phyloP scores from a whole-genome alignment of 2,113 vertebrate genomes.

The Columba janthina region DNA sequence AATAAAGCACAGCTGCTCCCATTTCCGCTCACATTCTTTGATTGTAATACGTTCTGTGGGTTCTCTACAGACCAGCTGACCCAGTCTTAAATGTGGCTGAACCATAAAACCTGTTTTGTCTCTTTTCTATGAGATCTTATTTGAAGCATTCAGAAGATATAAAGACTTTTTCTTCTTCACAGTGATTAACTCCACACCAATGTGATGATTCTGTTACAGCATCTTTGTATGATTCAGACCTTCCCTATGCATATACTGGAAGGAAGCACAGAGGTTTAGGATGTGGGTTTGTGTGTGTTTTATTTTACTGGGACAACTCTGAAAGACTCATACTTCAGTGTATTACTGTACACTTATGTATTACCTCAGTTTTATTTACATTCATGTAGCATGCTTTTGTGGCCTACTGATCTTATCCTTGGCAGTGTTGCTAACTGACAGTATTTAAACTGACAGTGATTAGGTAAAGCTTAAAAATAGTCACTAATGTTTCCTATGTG shows the following conservation, averaged over 20 bases:
- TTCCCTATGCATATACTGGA: background rate
- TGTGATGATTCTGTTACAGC: background rate
- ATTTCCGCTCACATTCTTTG: slow-evolving; percentile 6
- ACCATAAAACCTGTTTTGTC: slow-evolving; percentile 57
- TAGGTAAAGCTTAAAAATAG: background rate
- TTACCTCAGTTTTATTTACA: background rate
- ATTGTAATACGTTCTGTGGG: background rate
- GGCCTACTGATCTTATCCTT: background rate
- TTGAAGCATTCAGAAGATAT: slow-evolving; percentile 17
- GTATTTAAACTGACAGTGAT: background rate
- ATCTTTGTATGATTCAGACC: background rate
- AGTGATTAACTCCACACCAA: background rate
- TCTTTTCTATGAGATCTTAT: slow-evolving; percentile 8
- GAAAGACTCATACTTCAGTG: background rate
- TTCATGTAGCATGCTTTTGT: background rate
- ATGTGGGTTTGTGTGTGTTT: background rate
- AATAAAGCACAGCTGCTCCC: slow-evolving; percentile 33
- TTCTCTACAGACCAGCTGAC: slow-evolving; percentile 54
- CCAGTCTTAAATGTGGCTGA: slow-evolving; percentile 50
- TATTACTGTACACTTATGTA: background rate
- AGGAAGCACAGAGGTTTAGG: background rate
- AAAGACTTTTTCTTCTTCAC: background rate
- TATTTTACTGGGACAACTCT: background rate
- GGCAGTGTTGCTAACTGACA: background rate
- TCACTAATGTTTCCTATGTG: background rate